phyloP scores from a whole-genome alignment of 2,888 invertebrate species.

The Digitonthophagus gazella region DNA sequence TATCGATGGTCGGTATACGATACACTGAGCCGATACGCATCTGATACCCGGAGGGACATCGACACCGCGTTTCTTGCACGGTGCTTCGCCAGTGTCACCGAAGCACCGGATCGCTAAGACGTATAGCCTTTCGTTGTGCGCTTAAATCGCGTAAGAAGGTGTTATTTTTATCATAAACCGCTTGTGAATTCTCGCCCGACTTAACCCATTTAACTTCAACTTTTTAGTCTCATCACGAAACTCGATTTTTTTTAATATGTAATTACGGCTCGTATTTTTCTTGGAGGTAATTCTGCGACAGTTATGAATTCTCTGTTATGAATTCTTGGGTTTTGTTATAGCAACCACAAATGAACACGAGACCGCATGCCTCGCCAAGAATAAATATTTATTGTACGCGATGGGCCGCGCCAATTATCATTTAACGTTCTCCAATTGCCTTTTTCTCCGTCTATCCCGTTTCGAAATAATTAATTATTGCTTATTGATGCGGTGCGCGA shows the following conservation, averaged over 20 bases:
- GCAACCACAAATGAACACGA: not conserved
- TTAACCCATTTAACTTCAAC: not conserved
- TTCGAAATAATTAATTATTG: conserved; percentile 11
- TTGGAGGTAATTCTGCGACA: not conserved
- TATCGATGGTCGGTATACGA: conserved; percentile 7
- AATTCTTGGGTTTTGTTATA: not conserved
- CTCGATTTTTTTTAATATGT: not conserved
- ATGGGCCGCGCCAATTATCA: not conserved
- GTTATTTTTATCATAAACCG: not conserved
- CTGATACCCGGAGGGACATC: conserved; percentile 3
- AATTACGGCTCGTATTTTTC: not conserved
- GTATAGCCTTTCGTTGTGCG: not conserved
- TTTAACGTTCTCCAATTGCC: not conserved
- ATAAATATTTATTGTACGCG: not conserved
- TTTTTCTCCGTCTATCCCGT: not conserved
- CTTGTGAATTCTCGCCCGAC: no score
- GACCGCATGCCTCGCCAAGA: not conserved
- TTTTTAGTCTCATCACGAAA: not conserved
- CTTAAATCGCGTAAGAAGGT: not conserved
- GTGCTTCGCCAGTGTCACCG: not conserved
- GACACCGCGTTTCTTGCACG: conserved; percentile 3
- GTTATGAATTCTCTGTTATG: no score
- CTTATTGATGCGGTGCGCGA: conserved; percentile 5
- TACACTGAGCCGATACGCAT: conserved; percentile 13
- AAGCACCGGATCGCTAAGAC: not conserved